Conservation (phyloP, 2,888 invertebrate species). For the Drosophila mercatorum region DNA sequence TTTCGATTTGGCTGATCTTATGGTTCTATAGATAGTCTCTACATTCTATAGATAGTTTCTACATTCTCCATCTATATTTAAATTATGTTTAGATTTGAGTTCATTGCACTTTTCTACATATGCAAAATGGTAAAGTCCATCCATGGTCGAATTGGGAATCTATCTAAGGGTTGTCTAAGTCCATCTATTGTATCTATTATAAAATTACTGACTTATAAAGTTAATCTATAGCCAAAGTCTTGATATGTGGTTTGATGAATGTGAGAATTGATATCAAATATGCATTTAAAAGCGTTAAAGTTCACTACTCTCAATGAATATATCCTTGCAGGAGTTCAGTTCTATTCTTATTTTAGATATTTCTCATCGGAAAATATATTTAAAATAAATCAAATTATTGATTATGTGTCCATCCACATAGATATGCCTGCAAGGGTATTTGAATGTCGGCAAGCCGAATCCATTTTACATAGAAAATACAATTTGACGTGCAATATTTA, state of each 20-base stretch:
- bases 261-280: neutral
- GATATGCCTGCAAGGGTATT: neutral
- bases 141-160: neutral
- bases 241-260: neutral
- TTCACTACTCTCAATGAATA: neutral
- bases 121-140: neutral
- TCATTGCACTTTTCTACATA: too few species aligned
- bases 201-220: neutral
- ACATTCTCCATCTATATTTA: neutral
- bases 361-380: too few species aligned
- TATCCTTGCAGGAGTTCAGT: neutral
- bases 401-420: too few species aligned
- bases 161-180: neutral
- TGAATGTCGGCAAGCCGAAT: neutral
- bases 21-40: neutral
- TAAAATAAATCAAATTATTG: too few species aligned
- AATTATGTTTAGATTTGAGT: neutral
- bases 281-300: neutral
- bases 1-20: neutral
- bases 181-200: too few species aligned
- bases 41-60: neutral
- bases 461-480: neutral
- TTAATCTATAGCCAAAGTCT: neutral
- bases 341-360: neutral
- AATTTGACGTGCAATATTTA: conserved; percentile 16